phyloP scores from a whole-genome alignment of 2,113 vertebrate genomes.

The Pelecanus crispus region DNA sequence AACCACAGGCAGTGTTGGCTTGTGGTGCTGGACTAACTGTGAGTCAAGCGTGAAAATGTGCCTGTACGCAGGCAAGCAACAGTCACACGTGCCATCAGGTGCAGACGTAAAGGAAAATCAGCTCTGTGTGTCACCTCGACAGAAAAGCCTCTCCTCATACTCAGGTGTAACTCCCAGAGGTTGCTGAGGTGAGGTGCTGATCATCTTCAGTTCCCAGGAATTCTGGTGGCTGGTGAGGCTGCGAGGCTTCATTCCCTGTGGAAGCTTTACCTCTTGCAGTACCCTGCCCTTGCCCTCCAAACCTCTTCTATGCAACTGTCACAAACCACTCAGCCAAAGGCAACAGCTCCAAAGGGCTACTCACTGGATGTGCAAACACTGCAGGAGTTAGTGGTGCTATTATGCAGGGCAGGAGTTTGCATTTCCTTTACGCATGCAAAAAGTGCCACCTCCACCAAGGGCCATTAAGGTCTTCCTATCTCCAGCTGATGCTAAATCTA shows the following conservation, averaged over 20 bases:
- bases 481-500: not conserved
- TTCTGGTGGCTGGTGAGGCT: not conserved
- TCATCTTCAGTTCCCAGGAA: not conserved
- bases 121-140: rapidly evolving
- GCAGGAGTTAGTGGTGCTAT: not conserved
- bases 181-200: not conserved
- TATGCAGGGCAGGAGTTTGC: not conserved
- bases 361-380: not conserved
- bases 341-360: not conserved
- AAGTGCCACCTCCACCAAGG: not conserved
- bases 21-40: not conserved
- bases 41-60: not conserved
- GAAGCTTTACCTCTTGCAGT: not conserved
- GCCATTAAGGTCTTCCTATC: not conserved
- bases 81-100: not conserved
- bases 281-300: not conserved
- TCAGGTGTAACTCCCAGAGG: not conserved
- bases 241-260: not conserved
- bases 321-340: not conserved
- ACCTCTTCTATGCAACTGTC: not conserved
- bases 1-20: not conserved
- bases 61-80: not conserved
- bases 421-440: not conserved
- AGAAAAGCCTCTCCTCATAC: not conserved
- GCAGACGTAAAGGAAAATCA: not conserved